phyloP scores from a whole-genome alignment of 2,888 invertebrate species.

The Gerris lacustris region DNA sequence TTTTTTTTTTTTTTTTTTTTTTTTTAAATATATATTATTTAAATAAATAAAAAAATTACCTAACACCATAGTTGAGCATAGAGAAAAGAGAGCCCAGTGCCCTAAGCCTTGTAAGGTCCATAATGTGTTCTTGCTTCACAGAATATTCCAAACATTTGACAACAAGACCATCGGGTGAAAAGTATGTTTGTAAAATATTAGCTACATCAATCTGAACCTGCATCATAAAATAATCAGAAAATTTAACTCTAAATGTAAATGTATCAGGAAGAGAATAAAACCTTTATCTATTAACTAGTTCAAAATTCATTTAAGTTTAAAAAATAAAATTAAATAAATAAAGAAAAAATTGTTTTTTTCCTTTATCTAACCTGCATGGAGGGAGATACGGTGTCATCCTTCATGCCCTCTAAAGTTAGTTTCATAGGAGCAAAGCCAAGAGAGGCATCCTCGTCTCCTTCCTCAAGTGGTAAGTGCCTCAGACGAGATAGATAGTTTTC shows the following conservation, averaged over 20 bases:
- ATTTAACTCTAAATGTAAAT: neutral
- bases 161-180: conserved; percentile 86
- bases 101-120: conserved; percentile 96
- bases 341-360: conserved; percentile 10
- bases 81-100: conserved; percentile 93
- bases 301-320: neutral
- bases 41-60: conserved; percentile 39
- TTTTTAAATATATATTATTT: too few relatives aligned
- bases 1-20: too few relatives aligned
- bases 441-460: conserved; percentile 65
- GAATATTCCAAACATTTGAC: conserved; percentile 86
- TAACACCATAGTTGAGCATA: conserved; percentile 88
- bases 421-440: conserved; percentile 44
- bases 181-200: conserved; percentile 67
- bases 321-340: conserved; percentile 8
- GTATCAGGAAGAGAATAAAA: neutral
- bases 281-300: neutral
- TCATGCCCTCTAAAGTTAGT: conserved; percentile 40
- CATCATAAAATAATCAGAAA: conserved; percentile 16
- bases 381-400: conserved; percentile 69
- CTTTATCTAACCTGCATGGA: conserved; percentile 50
- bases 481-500: conserved; percentile 85
- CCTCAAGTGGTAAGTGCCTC: conserved; percentile 75
- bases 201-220: conserved; percentile 82
- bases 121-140: conserved; percentile 86